Evolutionary conservation across 2,888 invertebrate species (phyloP), one percentile per base, ranked within the genome.

Genomic region (Gibbula magus): DNA sequence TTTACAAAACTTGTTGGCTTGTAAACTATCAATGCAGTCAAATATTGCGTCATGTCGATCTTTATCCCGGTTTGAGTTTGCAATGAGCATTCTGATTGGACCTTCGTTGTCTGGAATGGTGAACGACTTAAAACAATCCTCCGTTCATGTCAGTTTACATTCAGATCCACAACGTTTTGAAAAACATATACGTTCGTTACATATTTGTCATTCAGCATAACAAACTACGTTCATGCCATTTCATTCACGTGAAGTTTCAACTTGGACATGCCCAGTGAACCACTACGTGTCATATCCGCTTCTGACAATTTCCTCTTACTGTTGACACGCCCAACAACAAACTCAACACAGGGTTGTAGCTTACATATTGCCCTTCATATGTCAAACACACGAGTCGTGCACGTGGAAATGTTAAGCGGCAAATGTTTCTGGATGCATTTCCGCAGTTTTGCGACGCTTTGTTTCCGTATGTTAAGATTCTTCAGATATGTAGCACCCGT

Each of bases 401-500:
- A 61, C 61, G 61, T 61, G 61, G 16, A 61, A 25, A 61, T 61
- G 61, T 61, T 61, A 61, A 61, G 22, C 2, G 61, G 61, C 61
- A 29, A 29, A 29, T 61, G 10, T 61, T 61, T 29, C 29, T 61
- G 29, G 29, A 61, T 61, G 61, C 61, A 61, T 61, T 61, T 61
- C 61, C 61, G 61, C 61, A 61, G 29, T 61, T 61, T 61, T 61
- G 45, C n/a, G 61, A 61, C 25, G 25, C 61, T 61, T 61, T 61
- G 61, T 61, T 61, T 29, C 29, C 25, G 25, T 13, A 29, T 29
- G 61, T 61, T 61, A 25, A 61, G 29, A 61, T 61, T 61, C 61
- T 61, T 29, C 20, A 25, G 25, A 56, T 56, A 56, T 20, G 56
- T 25, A 25, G 61, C 61, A 29, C n/a, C 29, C 29, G 61, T 61